Percentiles rank a stretch among this genome's conserved stretches.
These are phyloP conservation scores for Meda fulgida DNA, from an alignment of 2,797 vertebrate species.

Conservation along the genomic window DNA sequence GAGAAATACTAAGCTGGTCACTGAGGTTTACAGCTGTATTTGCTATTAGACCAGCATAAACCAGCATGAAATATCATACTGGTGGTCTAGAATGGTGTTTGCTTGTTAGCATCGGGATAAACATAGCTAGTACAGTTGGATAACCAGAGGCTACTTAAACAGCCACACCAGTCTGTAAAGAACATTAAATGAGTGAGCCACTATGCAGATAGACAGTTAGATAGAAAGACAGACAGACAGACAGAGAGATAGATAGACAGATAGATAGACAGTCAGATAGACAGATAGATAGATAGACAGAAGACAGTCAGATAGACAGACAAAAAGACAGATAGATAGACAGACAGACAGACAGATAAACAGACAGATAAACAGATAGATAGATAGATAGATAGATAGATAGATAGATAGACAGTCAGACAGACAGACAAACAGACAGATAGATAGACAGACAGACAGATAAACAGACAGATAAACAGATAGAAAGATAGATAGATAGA, in stretches of 20 bases:
- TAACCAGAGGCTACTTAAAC: background rate
- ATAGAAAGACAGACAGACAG: rapidly evolving
- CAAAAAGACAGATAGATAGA: rapidly evolving
- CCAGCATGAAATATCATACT: background rate
- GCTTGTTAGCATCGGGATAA: background rate
- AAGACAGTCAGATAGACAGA: rapidly evolving
- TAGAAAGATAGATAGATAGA: too few relatives aligned
- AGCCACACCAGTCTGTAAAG: too few relatives aligned
- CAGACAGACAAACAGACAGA: too few relatives aligned
- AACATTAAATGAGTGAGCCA: background rate
- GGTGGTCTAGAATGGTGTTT: background rate
- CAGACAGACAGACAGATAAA: rapidly evolving
- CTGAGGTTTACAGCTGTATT: too few relatives aligned
- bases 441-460: rapidly evolving
- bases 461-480: rapidly evolving
- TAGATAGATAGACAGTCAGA: rapidly evolving
- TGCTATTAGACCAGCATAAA: too few relatives aligned
- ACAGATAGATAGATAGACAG: rapidly evolving
- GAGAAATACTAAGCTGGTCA: background rate
- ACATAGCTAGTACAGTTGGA: too few relatives aligned
- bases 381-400: background rate
- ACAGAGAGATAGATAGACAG: rapidly evolving
- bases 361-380: rapidly evolving
- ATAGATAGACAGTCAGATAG: rapidly evolving
- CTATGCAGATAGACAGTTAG: too few relatives aligned